These are phyloP conservation scores for Elmis aenea DNA, from an alignment of 2,888 invertebrate genomes.

Conservation along the genomic window DNA sequence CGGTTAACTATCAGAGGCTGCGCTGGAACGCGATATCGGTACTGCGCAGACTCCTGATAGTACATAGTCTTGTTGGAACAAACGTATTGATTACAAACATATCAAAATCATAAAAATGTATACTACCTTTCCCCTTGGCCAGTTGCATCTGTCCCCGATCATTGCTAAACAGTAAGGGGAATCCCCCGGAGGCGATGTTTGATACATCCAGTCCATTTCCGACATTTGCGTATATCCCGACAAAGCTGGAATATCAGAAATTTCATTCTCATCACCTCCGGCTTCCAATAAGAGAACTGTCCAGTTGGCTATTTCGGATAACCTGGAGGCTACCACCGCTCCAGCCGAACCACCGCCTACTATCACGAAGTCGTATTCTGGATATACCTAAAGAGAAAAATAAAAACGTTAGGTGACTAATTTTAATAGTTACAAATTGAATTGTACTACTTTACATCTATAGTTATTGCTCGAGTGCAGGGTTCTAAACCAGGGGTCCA, in stretches of 20 bases:
- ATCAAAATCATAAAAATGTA: no score
- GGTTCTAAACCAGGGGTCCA: no score
- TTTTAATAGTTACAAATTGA: no score
- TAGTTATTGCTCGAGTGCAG: no score
- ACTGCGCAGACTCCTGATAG: no score
- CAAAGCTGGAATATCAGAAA: slow-evolving; percentile 80
- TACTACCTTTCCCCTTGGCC: slow-evolving; percentile 81
- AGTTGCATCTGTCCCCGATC: slow-evolving; percentile 82
- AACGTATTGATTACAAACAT: no score
- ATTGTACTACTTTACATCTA: no score
- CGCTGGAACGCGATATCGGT: no score
- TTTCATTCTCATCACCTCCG: slow-evolving; percentile 83
- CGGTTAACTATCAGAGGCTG: no score
- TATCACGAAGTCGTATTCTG: slow-evolving; percentile 81
- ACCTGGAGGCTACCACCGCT: slow-evolving; percentile 78
- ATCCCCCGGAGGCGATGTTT: slow-evolving; percentile 73
- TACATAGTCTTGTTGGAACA: no score
- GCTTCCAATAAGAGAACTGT: slow-evolving; percentile 79
- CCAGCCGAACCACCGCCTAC: slow-evolving; percentile 88
- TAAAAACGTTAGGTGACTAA: no score
- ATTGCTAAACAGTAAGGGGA: slow-evolving; percentile 82
- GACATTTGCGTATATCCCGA: slow-evolving; percentile 81
- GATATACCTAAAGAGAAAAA: slow-evolving; percentile 55
- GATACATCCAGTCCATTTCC: slow-evolving; percentile 88
- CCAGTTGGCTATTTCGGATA: slow-evolving; percentile 79